Evolutionary conservation across 2,113 vertebrate species (phyloP), one percentile per base, ranked within the genome.

Genomic region (Redunca redunca): DNA sequence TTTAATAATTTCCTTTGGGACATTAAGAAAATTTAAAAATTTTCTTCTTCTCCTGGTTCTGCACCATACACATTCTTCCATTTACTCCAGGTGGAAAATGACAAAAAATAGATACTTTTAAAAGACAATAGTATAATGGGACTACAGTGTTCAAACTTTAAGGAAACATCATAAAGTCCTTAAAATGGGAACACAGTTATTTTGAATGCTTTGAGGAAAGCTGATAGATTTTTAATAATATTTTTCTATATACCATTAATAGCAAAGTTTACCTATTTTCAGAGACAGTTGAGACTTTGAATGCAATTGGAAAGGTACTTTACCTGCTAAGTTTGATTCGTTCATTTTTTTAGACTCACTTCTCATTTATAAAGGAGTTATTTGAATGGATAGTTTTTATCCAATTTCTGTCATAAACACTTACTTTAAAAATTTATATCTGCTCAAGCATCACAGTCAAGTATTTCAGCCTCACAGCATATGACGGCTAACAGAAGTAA

Each of bases 341-440:
- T 88, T 86, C 62, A 53, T 81, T 85, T 93, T 90, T 80, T 55
- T 40, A 91, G 64, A 88, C 15, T 90, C 53, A 53, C 16, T 91
- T 97, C 81, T 95, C 67, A 92, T 96, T 92, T 94, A 33, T 92
- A 88, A 67, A 94, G 28, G 7, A 26, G 2, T 90, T 62, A 94
- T 58, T 53, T 92, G 92, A 96, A 84, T 33, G 53, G 40, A 91
- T 88, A 94, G 74, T 19, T 88, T 96, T 53, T 80, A 48, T 88
- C 36, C 4, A 87, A 7, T 94, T 88, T 95, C 36, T 89, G 19
- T 83, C 71, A 50, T 58, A 86, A 90, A 90, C 23, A 4, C 55
- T 88, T 95, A 74, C 40, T 94, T 94, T 88, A 81, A 90, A 83
- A 89, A 15, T 96, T 62, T 95, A 55, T 88, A 43, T 55, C 25